Conservation (phyloP, 2,888 invertebrate species). For the Willowsia nigromaculata region DNA sequence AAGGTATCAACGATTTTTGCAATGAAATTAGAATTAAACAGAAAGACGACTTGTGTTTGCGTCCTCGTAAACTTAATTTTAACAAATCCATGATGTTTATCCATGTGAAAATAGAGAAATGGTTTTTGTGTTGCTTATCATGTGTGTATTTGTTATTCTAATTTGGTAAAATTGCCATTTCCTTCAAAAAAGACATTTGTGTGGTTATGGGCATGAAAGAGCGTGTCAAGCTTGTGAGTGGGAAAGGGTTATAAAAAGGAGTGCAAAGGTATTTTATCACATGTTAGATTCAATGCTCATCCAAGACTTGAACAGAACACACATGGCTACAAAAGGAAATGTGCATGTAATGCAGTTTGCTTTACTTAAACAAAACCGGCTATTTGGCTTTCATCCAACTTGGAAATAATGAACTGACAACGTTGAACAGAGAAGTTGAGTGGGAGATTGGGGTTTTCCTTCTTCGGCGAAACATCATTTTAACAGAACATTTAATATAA, state of each 20-base stretch:
- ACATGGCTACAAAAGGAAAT: slow-evolving; percentile 25
- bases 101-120: no score
- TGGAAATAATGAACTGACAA: slow-evolving; percentile 72
- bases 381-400: slow-evolving; percentile 67
- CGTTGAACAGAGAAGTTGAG: slow-evolving; percentile 25
- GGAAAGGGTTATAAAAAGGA: neutral
- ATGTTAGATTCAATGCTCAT: neutral
- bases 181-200: neutral
- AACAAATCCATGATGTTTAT: no score
- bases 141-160: neutral
- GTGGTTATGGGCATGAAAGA: neutral
- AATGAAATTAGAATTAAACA: no score
- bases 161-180: slow-evolving; percentile 52
- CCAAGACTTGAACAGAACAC: neutral
- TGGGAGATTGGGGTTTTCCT: slow-evolving; percentile 28
- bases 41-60: no score
- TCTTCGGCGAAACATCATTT: no score
- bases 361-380: slow-evolving; percentile 57
- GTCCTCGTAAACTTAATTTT: no score
- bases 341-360: slow-evolving; percentile 63
- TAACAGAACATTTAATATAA: no score
- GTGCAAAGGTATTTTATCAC: slow-evolving; percentile 41
- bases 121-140: neutral
- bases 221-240: neutral
- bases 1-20: no score